A percentile compares a stretch with the other conserved stretches of the same genome.
These are phyloP conservation scores for Aethes cnicana DNA, from an alignment of 2,888 invertebrate genomes.

Conservation along the genomic window DNA sequence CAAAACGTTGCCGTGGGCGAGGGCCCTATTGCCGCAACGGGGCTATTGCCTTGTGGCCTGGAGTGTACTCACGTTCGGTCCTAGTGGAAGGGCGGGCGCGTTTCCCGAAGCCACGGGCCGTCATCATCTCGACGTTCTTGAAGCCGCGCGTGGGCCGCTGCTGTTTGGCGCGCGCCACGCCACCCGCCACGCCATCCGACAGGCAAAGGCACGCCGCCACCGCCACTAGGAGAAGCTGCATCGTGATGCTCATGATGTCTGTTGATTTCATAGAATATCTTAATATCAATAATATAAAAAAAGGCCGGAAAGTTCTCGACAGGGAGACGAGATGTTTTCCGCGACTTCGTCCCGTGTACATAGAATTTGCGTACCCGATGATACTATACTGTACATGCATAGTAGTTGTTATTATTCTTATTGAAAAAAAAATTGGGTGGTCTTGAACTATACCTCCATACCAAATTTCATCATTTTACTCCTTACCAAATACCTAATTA, in stretches of 20 bases:
- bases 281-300: too few relatives aligned
- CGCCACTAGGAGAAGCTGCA: slow-evolving; percentile 64
- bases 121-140: slow-evolving; percentile 85
- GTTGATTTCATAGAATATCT: background rate
- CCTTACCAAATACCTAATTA: too few relatives aligned
- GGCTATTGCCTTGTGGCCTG: background rate
- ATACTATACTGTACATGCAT: too few relatives aligned
- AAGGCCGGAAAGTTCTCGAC: too few relatives aligned
- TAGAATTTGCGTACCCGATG: too few relatives aligned
- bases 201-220: slow-evolving; percentile 65
- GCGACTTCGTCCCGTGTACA: too few relatives aligned
- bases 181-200: slow-evolving; percentile 64
- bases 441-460: too few relatives aligned
- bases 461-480: too few relatives aligned
- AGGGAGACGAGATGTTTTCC: too few relatives aligned
- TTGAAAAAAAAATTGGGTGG: too few relatives aligned
- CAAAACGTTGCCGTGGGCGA: too few relatives aligned
- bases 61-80: slow-evolving; percentile 65
- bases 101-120: slow-evolving; percentile 86
- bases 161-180: slow-evolving; percentile 66
- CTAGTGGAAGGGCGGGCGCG: slow-evolving; percentile 71
- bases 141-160: slow-evolving; percentile 84
- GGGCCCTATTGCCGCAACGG: background rate
- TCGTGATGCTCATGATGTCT: slow-evolving; percentile 66
- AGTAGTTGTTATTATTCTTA: too few relatives aligned